phyloP scores from a whole-genome alignment of 2,797 vertebrate species.

The Austrolebias charrua region DNA sequence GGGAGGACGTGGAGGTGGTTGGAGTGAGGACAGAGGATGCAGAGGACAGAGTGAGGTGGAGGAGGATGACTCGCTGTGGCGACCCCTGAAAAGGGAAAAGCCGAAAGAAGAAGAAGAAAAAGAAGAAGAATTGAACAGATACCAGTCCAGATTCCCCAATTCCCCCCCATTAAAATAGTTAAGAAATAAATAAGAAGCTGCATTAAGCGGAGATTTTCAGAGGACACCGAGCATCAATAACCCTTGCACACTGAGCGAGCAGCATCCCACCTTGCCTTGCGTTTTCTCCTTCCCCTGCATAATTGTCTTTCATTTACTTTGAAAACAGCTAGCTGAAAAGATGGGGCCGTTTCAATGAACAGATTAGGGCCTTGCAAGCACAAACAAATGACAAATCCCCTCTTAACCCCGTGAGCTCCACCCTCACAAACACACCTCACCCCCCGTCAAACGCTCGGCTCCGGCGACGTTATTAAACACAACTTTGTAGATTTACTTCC shows the following conservation, averaged over 20 bases:
- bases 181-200: slow-evolving; percentile 5
- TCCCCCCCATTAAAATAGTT: not conserved
- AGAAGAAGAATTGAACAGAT: no score
- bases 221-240: slow-evolving; percentile 26
- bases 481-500: slow-evolving; percentile 98
- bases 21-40: no score
- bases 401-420: slow-evolving; percentile 89
- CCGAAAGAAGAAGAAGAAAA: no score
- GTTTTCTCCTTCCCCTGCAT: slow-evolving; percentile 47
- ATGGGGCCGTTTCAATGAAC: slow-evolving; percentile 89
- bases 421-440: slow-evolving; percentile 65
- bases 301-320: slow-evolving; percentile 89
- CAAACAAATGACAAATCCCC: slow-evolving; percentile 97
- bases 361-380: slow-evolving; percentile 93
- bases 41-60: no score
- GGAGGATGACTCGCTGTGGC: no score
- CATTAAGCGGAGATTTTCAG: slow-evolving; percentile 33
- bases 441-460: slow-evolving; percentile 86
- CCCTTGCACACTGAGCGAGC: slow-evolving; percentile 37
- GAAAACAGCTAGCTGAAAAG: slow-evolving; percentile 87
- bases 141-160: not conserved
- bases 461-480: slow-evolving; percentile 94
- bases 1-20: no score
- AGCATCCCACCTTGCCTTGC: slow-evolving; percentile 62
- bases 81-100: no score